Percentiles rank a stretch among this genome's conserved stretches.
phyloP scores from a whole-genome alignment of 1,140 invertebrate species.

The Drosophila mauritiana region DNA sequence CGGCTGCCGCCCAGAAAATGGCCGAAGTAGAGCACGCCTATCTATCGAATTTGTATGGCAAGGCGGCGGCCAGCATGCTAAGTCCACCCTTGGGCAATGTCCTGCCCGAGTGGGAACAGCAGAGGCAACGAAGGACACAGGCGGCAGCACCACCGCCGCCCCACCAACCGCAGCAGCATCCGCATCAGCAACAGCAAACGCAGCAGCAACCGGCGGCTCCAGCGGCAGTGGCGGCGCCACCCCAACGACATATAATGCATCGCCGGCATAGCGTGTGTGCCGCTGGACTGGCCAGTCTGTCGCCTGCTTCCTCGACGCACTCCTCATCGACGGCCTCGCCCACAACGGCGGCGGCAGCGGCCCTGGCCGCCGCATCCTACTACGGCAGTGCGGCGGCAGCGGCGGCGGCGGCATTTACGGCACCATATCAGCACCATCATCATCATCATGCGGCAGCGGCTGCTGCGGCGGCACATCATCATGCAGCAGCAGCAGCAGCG shows the following conservation, averaged over 20 bases:
- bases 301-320: constrained; percentile 58
- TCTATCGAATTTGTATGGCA: constrained; percentile 67
- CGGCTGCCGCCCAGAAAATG: constrained; percentile 62
- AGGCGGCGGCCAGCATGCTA: constrained; percentile 77
- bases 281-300: constrained; percentile 59
- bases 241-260: constrained; percentile 62
- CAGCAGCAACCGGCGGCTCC: constrained; percentile 14
- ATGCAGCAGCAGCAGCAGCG: constrained; percentile 58
- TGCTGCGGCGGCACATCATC: constrained; percentile 31
- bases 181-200: constrained; percentile 16
- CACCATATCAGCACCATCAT: constrained; percentile 46
- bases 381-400: constrained; percentile 53
- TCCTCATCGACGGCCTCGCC: constrained; percentile 54
- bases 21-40: constrained; percentile 76
- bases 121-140: constrained; percentile 17
- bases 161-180: constrained; percentile 24
- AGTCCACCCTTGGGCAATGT: constrained; percentile 66
- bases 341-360: constrained; percentile 56
- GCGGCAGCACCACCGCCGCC: background rate
- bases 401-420: constrained; percentile 42
- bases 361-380: constrained; percentile 65
- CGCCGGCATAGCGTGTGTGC: constrained; percentile 67
- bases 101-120: constrained; percentile 22
- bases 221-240: constrained; percentile 31
- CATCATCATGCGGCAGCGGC: constrained; percentile 42